phyloP scores from a whole-genome alignment of 2,797 vertebrate species.

The Hydrocynus forskahlii region DNA sequence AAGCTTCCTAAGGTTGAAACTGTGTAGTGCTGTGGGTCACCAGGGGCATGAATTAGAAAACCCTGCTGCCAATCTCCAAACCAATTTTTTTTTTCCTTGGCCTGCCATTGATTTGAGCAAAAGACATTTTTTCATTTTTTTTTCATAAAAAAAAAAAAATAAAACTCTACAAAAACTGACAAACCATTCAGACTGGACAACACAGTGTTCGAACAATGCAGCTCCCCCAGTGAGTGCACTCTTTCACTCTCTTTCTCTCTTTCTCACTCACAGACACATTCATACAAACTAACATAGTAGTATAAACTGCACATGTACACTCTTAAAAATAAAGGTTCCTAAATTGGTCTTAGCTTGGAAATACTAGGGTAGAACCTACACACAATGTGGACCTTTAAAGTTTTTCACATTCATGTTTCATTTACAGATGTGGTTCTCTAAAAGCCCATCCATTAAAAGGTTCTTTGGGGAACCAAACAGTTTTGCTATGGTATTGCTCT shows the following conservation, averaged over 20 bases:
- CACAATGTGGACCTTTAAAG: neutral
- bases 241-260: constrained; percentile 21
- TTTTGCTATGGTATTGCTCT: neutral
- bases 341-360: neutral
- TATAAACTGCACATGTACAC: neutral
- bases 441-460: neutral
- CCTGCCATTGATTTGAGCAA: constrained; percentile 56
- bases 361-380: neutral
- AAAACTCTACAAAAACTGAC: neutral
- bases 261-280: neutral
- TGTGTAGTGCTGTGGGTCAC: too few species aligned
- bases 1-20: too few species aligned
- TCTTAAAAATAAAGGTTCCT: neutral
- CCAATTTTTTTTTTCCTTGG: constrained; percentile 40
- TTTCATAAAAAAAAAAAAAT: constrained; percentile 5
- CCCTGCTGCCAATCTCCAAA: too few species aligned
- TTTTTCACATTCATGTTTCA: neutral
- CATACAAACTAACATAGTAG: neutral
- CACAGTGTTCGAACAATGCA: constrained; percentile 42
- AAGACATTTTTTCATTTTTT: too few species aligned
- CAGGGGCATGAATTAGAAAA: too few species aligned
- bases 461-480: neutral
- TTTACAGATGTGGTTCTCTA: neutral
- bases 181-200: constrained; percentile 13
- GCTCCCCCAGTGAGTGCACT: constrained; percentile 63